Conservation (phyloP, 2,113 vertebrate genomes). For the Brachyhypopomus gauderio region DNA sequence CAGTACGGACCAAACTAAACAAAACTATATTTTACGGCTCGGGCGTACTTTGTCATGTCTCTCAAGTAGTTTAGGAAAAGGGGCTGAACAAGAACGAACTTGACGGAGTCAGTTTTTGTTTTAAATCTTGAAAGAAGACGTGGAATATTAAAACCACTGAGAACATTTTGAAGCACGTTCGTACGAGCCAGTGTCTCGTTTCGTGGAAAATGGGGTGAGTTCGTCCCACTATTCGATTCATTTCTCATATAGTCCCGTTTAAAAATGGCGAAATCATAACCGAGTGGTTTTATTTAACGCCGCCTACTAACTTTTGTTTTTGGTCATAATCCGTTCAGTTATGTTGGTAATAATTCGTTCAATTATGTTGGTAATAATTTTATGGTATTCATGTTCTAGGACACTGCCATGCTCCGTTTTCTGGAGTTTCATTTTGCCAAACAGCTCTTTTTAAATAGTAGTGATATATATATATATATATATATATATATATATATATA, state of each 20-base stretch:
- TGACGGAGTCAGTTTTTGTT: not conserved
- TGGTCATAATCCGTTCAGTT: not conserved
- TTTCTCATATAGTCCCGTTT: not conserved
- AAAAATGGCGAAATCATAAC: not conserved
- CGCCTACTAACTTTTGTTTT: constrained; percentile 1
- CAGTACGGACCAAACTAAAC: not conserved
- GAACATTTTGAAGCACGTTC: not conserved
- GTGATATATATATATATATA: too few species aligned
- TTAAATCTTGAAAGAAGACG: not conserved
- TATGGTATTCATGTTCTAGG: too few species aligned
- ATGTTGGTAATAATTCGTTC: not conserved
- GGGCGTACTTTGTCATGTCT: not conserved
- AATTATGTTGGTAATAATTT: too few species aligned
- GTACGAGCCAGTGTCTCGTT: not conserved
- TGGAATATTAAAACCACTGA: not conserved
- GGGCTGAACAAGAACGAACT: not conserved
- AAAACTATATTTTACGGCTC: constrained; percentile 35
- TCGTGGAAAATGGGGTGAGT: constrained; percentile 52
- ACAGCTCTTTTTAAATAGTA: too few species aligned
- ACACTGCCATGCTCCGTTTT: too few species aligned
- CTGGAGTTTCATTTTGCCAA: too few species aligned
- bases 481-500: too few species aligned
- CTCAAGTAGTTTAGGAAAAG: not conserved
- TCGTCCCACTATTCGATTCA: not conserved
- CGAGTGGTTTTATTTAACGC: not conserved